These are phyloP conservation scores for Todiramphus chloris DNA, from an alignment of 2,113 vertebrate genomes.

Conservation along the genomic window DNA sequence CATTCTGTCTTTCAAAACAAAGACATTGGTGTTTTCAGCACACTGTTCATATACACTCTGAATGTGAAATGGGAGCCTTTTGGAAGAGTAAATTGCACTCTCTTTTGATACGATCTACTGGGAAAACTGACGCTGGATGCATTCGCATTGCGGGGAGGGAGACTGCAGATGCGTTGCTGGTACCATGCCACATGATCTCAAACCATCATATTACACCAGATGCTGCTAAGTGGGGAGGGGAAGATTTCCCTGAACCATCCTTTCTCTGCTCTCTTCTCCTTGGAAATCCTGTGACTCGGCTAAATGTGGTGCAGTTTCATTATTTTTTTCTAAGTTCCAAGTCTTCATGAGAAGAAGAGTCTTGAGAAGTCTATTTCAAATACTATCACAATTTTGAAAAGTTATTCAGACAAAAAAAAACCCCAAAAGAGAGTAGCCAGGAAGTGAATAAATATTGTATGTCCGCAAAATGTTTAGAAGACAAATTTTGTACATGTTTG, in stretches of 20 bases:
- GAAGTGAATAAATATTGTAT: constrained; percentile 48
- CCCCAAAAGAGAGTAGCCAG: background rate
- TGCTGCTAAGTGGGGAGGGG: constrained; percentile 13
- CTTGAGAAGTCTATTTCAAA: constrained; percentile 43
- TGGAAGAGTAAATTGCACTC: constrained; percentile 54
- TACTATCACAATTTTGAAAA: constrained; percentile 51
- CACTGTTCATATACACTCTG: constrained; percentile 55
- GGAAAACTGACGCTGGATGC: constrained; percentile 15
- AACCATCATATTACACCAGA: background rate
- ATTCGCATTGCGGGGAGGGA: background rate
- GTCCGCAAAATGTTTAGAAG: constrained; percentile 46
- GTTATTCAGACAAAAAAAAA: constrained; percentile 33
- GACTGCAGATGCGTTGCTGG: background rate
- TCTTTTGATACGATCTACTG: constrained; percentile 24
- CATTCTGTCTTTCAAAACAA: constrained; percentile 78
- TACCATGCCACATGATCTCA: constrained; percentile 20
- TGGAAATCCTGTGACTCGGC: background rate
- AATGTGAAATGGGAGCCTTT: constrained; percentile 53
- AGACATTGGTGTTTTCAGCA: constrained; percentile 65
- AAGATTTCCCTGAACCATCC: constrained; percentile 27
- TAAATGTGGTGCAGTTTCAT: background rate
- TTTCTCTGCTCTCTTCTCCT: constrained; percentile 1
- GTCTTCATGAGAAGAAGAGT: constrained; percentile 35
- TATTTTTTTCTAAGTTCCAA: background rate
- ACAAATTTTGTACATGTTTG: constrained; percentile 44